phyloP scores from a whole-genome alignment of 2,797 vertebrate genomes.

The Phylloscopus collybita region DNA sequence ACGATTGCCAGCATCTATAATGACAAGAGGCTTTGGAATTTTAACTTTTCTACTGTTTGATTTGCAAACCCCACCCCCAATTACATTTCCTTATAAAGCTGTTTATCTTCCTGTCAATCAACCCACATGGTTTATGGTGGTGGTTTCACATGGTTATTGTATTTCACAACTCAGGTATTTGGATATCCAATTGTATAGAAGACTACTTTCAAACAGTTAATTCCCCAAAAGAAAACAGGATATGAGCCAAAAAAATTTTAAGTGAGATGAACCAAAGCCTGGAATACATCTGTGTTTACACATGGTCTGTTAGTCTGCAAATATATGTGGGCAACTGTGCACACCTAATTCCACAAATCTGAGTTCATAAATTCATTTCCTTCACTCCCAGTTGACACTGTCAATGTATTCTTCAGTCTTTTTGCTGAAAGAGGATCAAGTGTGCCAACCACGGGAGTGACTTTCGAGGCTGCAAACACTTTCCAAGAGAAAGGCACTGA shows the following conservation, averaged over 20 bases:
- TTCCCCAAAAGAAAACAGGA: conserved; percentile 59
- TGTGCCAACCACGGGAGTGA: background rate
- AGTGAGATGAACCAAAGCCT: conserved; percentile 64
- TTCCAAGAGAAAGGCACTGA: conserved; percentile 1
- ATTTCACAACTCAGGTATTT: conserved; percentile 20
- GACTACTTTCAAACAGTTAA: conserved; percentile 42
- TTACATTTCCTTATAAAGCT: background rate
- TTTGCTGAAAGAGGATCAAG: conserved; percentile 48
- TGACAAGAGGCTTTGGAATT: background rate
- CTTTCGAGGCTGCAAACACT: background rate
- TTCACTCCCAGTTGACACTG: conserved; percentile 49
- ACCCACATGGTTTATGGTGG: background rate
- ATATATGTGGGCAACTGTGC: conserved; percentile 70
- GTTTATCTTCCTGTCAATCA: background rate
- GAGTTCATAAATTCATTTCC: conserved; percentile 49
- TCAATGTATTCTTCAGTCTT: conserved; percentile 45
- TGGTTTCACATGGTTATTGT: background rate
- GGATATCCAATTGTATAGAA: background rate
- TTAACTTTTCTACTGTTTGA: background rate
- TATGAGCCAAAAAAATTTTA: conserved; percentile 62
- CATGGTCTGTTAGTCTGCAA: conserved; percentile 72
- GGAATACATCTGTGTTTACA: conserved; percentile 71
- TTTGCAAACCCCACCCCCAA: background rate
- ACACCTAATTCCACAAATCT: conserved; percentile 67
- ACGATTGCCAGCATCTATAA: background rate